Percentiles rank a stretch among this genome's conserved stretches.
phyloP scores from a whole-genome alignment of 1,140 invertebrate genomes.

The Odontomachus brunneus region DNA sequence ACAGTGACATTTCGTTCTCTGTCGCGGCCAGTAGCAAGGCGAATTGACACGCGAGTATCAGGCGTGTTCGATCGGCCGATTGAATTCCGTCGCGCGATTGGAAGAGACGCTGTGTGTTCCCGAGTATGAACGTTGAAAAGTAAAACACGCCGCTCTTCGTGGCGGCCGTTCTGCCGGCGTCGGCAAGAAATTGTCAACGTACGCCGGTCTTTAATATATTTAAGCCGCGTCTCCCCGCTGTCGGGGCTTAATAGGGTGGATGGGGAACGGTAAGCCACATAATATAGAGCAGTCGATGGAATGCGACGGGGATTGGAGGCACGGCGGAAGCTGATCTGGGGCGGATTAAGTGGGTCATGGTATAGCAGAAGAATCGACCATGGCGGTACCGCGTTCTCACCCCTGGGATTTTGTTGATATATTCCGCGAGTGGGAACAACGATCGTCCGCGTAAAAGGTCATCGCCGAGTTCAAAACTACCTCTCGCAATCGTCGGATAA shows the following conservation, averaged over 20 bases:
- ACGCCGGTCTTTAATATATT: constrained; percentile 32
- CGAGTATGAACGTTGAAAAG: constrained; percentile 15
- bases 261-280: constrained; percentile 34
- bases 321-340: constrained; percentile 69
- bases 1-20: background rate
- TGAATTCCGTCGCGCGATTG: background rate
- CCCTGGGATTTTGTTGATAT: constrained; percentile 54
- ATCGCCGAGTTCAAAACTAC: background rate
- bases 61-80: constrained; percentile 7
- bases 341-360: constrained; percentile 74
- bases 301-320: constrained; percentile 58
- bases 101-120: no score
- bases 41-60: background rate
- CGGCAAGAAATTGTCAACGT: constrained; percentile 27
- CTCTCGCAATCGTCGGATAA: no score
- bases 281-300: constrained; percentile 54
- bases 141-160: background rate
- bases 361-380: constrained; percentile 43
- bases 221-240: constrained; percentile 26
- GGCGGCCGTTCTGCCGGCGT: background rate
- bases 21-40: background rate
- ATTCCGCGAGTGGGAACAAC: constrained; percentile 14
- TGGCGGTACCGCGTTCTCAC: constrained; percentile 7
- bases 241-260: constrained; percentile 36
- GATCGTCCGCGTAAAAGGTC: constrained; percentile 4